Conservation (phyloP, 2,797 vertebrate genomes). For the Enteromius fasciolatus region DNA sequence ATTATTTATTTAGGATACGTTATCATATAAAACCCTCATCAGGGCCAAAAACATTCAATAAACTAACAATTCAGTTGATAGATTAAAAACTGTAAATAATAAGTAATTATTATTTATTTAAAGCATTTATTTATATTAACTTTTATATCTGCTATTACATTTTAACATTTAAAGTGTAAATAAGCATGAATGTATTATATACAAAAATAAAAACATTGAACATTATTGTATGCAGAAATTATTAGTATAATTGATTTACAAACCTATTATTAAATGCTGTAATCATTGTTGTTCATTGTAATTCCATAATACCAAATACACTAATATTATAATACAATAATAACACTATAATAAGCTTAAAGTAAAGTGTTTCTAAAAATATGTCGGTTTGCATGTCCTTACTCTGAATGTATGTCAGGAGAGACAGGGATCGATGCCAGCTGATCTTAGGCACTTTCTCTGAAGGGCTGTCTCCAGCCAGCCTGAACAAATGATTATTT, state of each 20-base stretch:
- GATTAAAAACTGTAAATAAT: background rate
- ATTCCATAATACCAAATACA: background rate
- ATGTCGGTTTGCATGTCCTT: slow-evolving; percentile 16
- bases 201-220: background rate
- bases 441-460: slow-evolving; percentile 3
- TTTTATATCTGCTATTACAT: background rate
- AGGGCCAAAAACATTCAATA: background rate
- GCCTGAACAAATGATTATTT: slow-evolving; percentile 40
- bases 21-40: background rate
- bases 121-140: background rate
- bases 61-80: background rate
- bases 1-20: background rate
- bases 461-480: slow-evolving; percentile 14
- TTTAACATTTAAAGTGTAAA: background rate
- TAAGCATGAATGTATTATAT: background rate
- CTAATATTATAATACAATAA: too few species aligned
- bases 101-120: background rate
- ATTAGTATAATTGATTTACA: background rate
- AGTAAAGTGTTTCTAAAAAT: background rate
- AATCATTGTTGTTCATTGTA: background rate
- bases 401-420: slow-evolving; percentile 36
- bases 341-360: background rate
- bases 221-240: background rate
- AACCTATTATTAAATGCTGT: background rate
- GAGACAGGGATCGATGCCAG: slow-evolving; percentile 30